phyloP scores from a whole-genome alignment of 1,140 invertebrate species.

The Macrocentrus cingulum region DNA sequence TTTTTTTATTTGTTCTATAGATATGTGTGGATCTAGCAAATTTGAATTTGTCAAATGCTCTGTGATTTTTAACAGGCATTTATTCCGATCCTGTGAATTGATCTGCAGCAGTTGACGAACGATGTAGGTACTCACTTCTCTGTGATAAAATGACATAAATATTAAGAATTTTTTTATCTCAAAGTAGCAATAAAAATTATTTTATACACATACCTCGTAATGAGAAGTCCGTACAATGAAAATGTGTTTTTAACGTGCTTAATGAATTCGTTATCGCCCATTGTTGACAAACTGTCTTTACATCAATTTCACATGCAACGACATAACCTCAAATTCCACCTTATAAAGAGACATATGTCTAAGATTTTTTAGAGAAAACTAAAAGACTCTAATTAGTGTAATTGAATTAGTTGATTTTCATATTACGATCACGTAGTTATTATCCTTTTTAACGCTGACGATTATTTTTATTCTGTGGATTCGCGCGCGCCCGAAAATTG shows the following conservation, averaged over 20 bases:
- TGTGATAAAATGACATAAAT: conserved; percentile 47
- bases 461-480: too few relatives aligned
- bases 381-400: too few relatives aligned
- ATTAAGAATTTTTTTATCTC: background rate
- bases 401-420: too few relatives aligned
- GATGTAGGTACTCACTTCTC: conserved; percentile 65
- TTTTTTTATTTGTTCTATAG: conserved; percentile 69
- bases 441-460: too few relatives aligned
- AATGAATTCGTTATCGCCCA: conserved; percentile 42
- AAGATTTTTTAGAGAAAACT: too few relatives aligned
- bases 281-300: conserved; percentile 26
- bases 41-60: conserved; percentile 74
- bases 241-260: conserved; percentile 57
- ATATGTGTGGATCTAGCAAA: conserved; percentile 69
- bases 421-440: too few relatives aligned
- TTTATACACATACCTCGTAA: conserved; percentile 51
- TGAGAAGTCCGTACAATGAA: conserved; percentile 58
- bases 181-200: conserved; percentile 5
- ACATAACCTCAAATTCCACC: too few relatives aligned
- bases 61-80: conserved; percentile 66
- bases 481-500: too few relatives aligned
- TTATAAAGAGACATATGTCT: too few relatives aligned
- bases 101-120: conserved; percentile 61
- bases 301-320: too few relatives aligned
- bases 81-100: conserved; percentile 58